Conservation (phyloP, 2,797 vertebrate genomes). For the Champsocephalus gunnari region DNA sequence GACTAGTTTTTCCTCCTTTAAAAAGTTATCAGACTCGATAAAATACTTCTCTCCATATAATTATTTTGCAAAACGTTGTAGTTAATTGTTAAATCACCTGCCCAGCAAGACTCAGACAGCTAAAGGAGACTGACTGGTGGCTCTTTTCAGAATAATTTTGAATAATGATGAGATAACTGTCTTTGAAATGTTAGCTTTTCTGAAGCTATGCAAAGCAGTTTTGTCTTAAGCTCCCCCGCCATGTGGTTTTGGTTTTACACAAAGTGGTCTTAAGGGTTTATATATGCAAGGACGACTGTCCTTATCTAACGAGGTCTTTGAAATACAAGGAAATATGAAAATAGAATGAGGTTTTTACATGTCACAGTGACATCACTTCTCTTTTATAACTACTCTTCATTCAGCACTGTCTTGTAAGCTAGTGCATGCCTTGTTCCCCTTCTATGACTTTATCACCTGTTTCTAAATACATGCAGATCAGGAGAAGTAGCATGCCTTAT, state of each 20-base stretch:
- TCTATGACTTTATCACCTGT: conserved; percentile 16
- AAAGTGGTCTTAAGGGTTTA: conserved; percentile 35
- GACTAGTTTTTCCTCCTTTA: background rate
- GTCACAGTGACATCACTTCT: conserved; percentile 14
- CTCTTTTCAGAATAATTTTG: background rate
- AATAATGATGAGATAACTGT: background rate
- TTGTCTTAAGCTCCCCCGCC: conserved; percentile 5
- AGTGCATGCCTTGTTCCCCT: conserved; percentile 47
- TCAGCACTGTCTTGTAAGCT: conserved; percentile 23
- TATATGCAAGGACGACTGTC: conserved; percentile 28
- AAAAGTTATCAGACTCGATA: background rate
- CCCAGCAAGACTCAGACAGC: background rate
- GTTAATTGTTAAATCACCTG: background rate
- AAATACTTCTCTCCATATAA: background rate
- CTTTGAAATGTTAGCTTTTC: background rate
- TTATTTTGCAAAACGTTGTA: background rate
- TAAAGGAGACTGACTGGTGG: background rate
- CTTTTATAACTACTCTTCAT: conserved; percentile 13
- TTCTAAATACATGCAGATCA: conserved; percentile 38
- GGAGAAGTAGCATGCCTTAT: conserved; percentile 60
- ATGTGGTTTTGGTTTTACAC: conserved; percentile 19
- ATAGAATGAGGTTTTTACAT: conserved; percentile 22
- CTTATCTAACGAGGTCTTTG: conserved; percentile 6
- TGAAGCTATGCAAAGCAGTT: conserved; percentile 9
- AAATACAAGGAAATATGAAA: conserved; percentile 20